phyloP scores from a whole-genome alignment of 2,797 vertebrate species.

The Neosalanx taihuensis region DNA sequence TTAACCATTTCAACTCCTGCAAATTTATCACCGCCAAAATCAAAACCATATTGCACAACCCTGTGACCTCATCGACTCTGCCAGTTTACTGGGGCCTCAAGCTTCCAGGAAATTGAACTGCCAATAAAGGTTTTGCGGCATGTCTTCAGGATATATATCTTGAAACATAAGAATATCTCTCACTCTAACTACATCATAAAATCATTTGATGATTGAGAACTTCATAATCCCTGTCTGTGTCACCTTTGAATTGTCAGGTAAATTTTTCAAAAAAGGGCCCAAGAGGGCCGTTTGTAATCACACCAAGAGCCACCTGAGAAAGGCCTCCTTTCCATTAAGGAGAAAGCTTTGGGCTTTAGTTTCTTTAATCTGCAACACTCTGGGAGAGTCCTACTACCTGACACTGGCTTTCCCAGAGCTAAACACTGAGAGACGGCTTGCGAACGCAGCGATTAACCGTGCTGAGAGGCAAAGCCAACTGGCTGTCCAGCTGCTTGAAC shows the following conservation, averaged over 20 bases:
- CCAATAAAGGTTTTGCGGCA: not conserved
- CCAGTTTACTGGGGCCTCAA: not conserved
- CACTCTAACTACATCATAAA: constrained; percentile 11
- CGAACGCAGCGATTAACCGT: constrained; percentile 43
- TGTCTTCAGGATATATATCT: constrained; percentile 8
- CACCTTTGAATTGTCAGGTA: constrained; percentile 42
- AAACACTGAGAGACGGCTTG: constrained; percentile 45
- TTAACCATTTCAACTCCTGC: constrained; percentile 16
- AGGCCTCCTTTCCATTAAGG: constrained; percentile 39
- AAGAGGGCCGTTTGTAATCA: constrained; percentile 31
- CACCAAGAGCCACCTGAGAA: constrained; percentile 19
- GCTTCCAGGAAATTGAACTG: not conserved
- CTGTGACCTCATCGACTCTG: constrained; percentile 10
- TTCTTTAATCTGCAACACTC: constrained; percentile 15
- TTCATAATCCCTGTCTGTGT: constrained; percentile 13
- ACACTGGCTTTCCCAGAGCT: constrained; percentile 13
- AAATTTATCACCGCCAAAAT: constrained; percentile 8
- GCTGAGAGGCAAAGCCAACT: constrained; percentile 52
- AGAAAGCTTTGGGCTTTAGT: constrained; percentile 44
- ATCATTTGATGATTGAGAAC: constrained; percentile 16
- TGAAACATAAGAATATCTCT: not conserved
- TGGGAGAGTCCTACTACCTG: constrained; percentile 51
- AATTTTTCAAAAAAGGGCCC: constrained; percentile 42
- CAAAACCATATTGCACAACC: constrained; percentile 22
- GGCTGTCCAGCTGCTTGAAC: constrained; percentile 60